Conservation (phyloP, 64 coral and sea anemone genomes). For the Orbicella faveolata region DNA sequence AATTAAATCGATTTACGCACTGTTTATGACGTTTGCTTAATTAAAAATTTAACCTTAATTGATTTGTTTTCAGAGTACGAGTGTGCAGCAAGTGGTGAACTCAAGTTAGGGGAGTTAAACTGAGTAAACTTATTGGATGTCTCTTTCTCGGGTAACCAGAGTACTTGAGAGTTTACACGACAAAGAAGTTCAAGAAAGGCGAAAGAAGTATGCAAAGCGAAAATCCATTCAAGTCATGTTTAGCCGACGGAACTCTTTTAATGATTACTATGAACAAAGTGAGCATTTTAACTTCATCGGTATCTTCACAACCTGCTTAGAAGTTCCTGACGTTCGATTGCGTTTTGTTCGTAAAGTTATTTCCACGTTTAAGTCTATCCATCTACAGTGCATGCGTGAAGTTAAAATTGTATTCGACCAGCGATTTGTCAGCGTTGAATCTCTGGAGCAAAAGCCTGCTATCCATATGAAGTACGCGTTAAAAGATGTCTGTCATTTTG, state of each 20-base stretch:
- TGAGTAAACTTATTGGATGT: background rate
- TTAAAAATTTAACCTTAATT: too few species aligned
- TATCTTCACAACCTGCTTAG: background rate
- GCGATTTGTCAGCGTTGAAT: background rate
- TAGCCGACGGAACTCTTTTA: background rate
- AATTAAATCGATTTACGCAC: too few species aligned
- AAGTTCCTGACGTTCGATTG: background rate
- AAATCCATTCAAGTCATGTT: background rate
- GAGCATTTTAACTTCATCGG: background rate
- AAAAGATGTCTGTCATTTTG: background rate
- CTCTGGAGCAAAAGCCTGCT: background rate
- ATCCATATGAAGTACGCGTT: background rate
- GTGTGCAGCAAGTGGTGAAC: too few species aligned
- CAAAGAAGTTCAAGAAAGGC: background rate
- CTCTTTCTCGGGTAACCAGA: background rate
- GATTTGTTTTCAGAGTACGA: too few species aligned
- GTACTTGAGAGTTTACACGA: background rate
- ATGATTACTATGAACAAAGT: background rate
- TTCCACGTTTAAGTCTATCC: background rate
- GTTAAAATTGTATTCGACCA: background rate
- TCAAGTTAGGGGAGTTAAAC: too few species aligned
- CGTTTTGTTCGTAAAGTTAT: background rate
- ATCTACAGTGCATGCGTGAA: background rate
- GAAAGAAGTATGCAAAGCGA: background rate
- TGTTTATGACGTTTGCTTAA: too few species aligned